phyloP scores from a whole-genome alignment of 2,113 vertebrate genomes.

The Salvelinus alpinus region DNA sequence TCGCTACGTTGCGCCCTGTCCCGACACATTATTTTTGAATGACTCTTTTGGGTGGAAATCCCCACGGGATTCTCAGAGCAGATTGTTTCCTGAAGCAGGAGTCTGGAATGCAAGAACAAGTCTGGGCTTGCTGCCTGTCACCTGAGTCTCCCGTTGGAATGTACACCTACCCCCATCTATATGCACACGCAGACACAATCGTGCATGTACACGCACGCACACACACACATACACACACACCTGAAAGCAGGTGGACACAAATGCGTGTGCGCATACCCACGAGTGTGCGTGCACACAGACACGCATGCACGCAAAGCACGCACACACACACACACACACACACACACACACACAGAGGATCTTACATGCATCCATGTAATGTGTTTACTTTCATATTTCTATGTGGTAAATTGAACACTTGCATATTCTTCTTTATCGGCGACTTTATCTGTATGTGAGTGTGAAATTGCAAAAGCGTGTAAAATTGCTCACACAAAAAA shows the following conservation, averaged over 20 bases:
- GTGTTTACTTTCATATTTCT: neutral
- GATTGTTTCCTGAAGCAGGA: constrained; percentile 15
- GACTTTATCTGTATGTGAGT: no score
- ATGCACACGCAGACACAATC: neutral
- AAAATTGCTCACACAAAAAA: no score
- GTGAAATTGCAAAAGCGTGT: no score
- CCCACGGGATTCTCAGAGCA: constrained; percentile 9
- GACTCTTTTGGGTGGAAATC: constrained; percentile 27
- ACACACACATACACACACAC: neutral
- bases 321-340: constrained; percentile 3
- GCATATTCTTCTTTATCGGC: no score
- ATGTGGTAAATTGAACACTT: neutral
- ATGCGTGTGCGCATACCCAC: neutral
- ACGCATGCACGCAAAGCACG: neutral
- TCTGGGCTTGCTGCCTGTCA: constrained; percentile 1
- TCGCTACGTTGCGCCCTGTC: neutral
- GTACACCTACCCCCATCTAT: constrained; percentile 8
- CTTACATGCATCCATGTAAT: neutral
- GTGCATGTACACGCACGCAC: neutral
- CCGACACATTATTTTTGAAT: neutral
- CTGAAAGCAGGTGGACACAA: no score
- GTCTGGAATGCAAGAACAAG: constrained; percentile 23
- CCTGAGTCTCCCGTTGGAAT: constrained; percentile 18
- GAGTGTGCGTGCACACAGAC: neutral
- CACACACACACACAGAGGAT: neutral